Conservation (phyloP, 2,888 invertebrate species). For the Ophion ellenae region DNA sequence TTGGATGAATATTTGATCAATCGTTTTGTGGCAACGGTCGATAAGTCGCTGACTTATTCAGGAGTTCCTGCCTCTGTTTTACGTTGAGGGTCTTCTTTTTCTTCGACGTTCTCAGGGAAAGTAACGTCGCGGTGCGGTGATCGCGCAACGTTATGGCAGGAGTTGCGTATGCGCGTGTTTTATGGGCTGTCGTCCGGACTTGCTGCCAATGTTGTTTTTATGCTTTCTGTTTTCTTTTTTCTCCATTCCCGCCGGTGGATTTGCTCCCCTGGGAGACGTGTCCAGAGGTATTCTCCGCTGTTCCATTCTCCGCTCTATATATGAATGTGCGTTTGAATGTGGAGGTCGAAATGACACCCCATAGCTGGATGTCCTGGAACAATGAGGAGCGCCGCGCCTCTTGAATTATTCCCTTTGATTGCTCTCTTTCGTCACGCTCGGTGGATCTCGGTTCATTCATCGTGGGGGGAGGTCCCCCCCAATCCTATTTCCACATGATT, state of each 20-base stretch:
- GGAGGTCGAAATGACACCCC: slow-evolving; percentile 13
- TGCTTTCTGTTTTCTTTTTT: not conserved
- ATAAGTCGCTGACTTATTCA: slow-evolving; percentile 62
- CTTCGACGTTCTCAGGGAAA: not conserved
- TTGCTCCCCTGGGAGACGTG: slow-evolving; percentile 54
- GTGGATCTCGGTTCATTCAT: slow-evolving; percentile 67
- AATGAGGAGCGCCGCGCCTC: slow-evolving; percentile 79
- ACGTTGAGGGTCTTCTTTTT: slow-evolving; percentile 5
- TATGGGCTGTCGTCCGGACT: slow-evolving; percentile 30
- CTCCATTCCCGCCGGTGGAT: slow-evolving; percentile 23
- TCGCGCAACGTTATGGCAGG: slow-evolving; percentile 50
- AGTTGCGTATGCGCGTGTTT: slow-evolving; percentile 36
- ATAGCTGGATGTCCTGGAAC: slow-evolving; percentile 73
- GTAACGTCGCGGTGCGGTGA: slow-evolving; percentile 47
- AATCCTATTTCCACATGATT: slow-evolving; percentile 23
- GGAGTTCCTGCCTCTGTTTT: slow-evolving; percentile 16
- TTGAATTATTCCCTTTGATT: slow-evolving; percentile 84
- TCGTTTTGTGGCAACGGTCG: slow-evolving; percentile 55
- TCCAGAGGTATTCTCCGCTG: slow-evolving; percentile 57
- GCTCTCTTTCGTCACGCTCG: slow-evolving; percentile 81
- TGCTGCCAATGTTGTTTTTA: slow-evolving; percentile 56
- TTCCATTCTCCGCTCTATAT: slow-evolving; percentile 26
- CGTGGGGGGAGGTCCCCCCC: slow-evolving; percentile 16
- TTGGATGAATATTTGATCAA: slow-evolving; percentile 52
- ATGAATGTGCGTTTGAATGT: not conserved